phyloP scores from a whole-genome alignment of 92 coral and sea anemone genomes.

The Zoanthus gigantus region DNA sequence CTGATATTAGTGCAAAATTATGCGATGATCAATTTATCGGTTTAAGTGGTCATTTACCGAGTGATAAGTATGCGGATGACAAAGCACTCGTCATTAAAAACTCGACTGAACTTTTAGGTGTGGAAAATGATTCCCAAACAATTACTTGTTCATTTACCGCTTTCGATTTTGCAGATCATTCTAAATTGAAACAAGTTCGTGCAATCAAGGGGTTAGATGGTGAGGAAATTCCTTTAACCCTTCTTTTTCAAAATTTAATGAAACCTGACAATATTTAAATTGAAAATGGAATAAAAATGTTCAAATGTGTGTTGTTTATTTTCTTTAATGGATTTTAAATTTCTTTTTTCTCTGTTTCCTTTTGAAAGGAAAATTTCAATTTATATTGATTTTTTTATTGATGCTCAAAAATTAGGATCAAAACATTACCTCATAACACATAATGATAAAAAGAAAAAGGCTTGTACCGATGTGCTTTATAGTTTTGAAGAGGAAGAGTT shows the following conservation, averaged over 20 bases:
- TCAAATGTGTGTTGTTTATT: not conserved
- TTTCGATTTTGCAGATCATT: not conserved
- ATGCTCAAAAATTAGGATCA: not conserved
- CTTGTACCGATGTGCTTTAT: not conserved
- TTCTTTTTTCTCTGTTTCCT: not conserved
- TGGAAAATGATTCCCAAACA: not conserved
- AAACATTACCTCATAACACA: not conserved
- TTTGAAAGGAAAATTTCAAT: too few species aligned
- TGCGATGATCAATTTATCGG: not conserved
- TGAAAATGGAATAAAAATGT: too few species aligned
- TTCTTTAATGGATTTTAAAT: not conserved
- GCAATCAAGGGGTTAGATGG: not conserved
- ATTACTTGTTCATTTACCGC: not conserved
- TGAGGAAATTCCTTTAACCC: not conserved
- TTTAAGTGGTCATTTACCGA: not conserved
- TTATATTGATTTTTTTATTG: not conserved
- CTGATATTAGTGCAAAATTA: not conserved
- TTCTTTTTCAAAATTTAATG: not conserved
- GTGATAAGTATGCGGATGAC: not conserved
- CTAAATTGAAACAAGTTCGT: not conserved
- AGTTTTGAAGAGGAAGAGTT: not conserved
- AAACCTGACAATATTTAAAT: not conserved
- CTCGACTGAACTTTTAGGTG: not conserved
- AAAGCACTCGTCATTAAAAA: not conserved
- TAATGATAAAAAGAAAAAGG: not conserved